Evolutionary conservation across 2,888 invertebrate species (phyloP).

Genomic region (Diaperis boleti): DNA sequence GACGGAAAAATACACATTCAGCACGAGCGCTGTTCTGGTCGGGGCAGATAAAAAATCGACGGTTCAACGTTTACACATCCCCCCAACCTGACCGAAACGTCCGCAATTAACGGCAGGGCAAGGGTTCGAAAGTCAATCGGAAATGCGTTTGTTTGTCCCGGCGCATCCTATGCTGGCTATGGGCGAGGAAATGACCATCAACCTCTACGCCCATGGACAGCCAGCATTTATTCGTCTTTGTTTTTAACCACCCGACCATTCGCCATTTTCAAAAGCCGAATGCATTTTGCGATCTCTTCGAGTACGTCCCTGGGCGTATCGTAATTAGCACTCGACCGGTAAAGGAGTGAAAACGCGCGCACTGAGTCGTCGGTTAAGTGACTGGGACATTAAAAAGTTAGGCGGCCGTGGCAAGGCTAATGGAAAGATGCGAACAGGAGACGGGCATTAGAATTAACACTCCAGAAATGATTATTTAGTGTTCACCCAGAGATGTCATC

Average conservation of each 20-base stretch:
- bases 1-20: slow-evolving; percentile 53
- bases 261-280: too few relatives aligned
- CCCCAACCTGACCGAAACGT: slow-evolving; percentile 30
- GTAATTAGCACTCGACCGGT: slow-evolving; percentile 40
- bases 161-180: too few relatives aligned
- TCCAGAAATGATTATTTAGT: slow-evolving; percentile 53
- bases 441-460: slow-evolving; percentile 54
- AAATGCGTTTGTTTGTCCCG: too few relatives aligned
- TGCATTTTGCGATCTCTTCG: too few relatives aligned
- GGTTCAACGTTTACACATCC: slow-evolving; percentile 43
- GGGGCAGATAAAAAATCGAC: slow-evolving; percentile 52
- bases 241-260: too few relatives aligned
- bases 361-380: slow-evolving; percentile 32
- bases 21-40: slow-evolving; percentile 49
- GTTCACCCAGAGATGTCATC: slow-evolving; percentile 41
- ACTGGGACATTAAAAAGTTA: slow-evolving; percentile 46
- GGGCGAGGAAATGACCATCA: too few relatives aligned
- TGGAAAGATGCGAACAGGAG: slow-evolving; percentile 54
- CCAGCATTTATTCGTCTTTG: too few relatives aligned
- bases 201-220: too few relatives aligned
- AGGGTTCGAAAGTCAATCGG: slow-evolving; percentile 11
- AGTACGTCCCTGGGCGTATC: slow-evolving; percentile 16
- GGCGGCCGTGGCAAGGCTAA: slow-evolving; percentile 46
- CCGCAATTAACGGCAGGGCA: slow-evolving; percentile 28
- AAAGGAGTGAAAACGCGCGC: slow-evolving; percentile 38